These are phyloP conservation scores for Zhuqinia jingwanae DNA, from an alignment of 2,888 invertebrate genomes.

Conservation along the genomic window DNA sequence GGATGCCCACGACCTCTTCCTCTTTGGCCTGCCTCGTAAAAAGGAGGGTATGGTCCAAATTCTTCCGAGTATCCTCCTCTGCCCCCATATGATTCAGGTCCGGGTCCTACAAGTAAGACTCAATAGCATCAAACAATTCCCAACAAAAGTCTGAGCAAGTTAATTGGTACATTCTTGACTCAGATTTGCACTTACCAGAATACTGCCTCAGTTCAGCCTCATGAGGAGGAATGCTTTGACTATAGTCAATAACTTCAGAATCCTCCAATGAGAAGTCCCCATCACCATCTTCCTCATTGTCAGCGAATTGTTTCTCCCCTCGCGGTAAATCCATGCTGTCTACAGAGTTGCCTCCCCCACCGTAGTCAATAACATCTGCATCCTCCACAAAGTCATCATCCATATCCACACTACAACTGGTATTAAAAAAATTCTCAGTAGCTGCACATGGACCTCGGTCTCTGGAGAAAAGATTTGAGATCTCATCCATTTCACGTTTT, in stretches of 20 bases:
- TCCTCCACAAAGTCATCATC: slow-evolving; percentile 62
- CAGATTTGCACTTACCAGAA: slow-evolving; percentile 48
- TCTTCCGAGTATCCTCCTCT: slow-evolving; percentile 34
- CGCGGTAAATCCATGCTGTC: slow-evolving; percentile 72
- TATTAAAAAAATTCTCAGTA: background rate
- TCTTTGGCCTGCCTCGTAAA: background rate
- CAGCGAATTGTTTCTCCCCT: slow-evolving; percentile 62
- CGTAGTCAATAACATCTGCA: slow-evolving; percentile 77
- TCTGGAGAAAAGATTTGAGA: slow-evolving; percentile 66
- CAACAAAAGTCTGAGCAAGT: no score
- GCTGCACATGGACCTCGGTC: slow-evolving; percentile 56
- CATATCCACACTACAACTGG: background rate
- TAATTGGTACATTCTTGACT: no score
- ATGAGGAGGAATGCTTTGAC: slow-evolving; percentile 67
- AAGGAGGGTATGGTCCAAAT: slow-evolving; percentile 35
- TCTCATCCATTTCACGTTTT: slow-evolving; percentile 38
- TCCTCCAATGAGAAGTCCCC: slow-evolving; percentile 60
- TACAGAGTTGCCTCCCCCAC: slow-evolving; percentile 65
- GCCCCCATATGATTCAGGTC: background rate
- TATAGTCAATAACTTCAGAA: slow-evolving; percentile 78
- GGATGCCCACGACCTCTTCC: slow-evolving; percentile 63
- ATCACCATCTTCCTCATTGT: slow-evolving; percentile 64
- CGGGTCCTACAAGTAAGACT: no score
- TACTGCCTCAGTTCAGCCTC: background rate
- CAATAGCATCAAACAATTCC: background rate